Evolutionary conservation across 2,797 vertebrate genomes (phyloP), one percentile per base, ranked within the genome.

Genomic region (Telmatherina bonti): DNA sequence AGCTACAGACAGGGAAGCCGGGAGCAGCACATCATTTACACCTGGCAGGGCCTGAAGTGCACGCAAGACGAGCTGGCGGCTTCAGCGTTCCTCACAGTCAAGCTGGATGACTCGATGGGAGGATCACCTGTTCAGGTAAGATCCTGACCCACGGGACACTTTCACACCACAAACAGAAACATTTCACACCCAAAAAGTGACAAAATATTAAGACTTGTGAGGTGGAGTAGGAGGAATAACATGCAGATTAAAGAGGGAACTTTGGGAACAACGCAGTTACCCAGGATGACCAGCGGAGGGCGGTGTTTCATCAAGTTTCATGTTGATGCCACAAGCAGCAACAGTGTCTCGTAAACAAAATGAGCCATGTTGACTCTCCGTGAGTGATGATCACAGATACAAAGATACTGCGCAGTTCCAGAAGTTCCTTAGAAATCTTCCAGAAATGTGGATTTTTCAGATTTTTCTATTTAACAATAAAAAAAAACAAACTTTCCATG

Each of bases 11-110:
- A 22, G 56, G 89, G 90, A 38, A 57, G 87, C 69, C 81, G 76
- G 2, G 88, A 94, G 77, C 74, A 90, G n/a, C 93, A 96, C 83
- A 85, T 95, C 78, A 95, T 95, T 51, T 96, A 96, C 84, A 95
- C 94, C 75, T 96, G 95, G 95, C 95, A 96, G 89, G 95, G 95
- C 11, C 85, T 93, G 67, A 95, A 94, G 87, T 93, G 92, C 78
- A 93, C 94, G 0, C 88, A 92, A 72, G 95, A 96, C 10, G 95
- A 96, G 68, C 82, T 95, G 87, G 92, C 83, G 0, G 90, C 89
- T 1, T 96, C 95, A 1, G 95, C 95, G 0, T 93, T 93, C 64
- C 85, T 95, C 84, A 95, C 95, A 2, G 93, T 96, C 41, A 62
- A 88, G 75, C 85, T 96, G 35, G 95, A 96, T 70, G 91, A 95